Evolutionary conservation across 2,797 vertebrate genomes (phyloP).

Genomic region (Falco rusticolus): DNA sequence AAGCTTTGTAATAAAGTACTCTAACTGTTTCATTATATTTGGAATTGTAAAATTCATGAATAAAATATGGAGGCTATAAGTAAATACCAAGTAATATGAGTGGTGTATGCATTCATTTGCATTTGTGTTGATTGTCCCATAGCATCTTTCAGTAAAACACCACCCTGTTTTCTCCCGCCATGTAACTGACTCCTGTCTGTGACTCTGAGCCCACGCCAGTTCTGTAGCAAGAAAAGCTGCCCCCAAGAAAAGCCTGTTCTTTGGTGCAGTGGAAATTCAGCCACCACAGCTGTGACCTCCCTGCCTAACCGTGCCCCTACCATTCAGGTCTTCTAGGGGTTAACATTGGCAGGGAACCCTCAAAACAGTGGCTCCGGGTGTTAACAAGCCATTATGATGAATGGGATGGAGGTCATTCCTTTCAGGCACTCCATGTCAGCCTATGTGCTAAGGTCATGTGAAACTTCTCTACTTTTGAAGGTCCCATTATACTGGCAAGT

Average conservation of each 20-base stretch:
- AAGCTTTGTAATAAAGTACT: slow-evolving; percentile 86
- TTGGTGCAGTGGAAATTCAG: neutral
- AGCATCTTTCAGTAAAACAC: neutral
- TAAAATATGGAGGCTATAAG: slow-evolving; percentile 56
- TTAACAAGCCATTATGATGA: slow-evolving; percentile 23
- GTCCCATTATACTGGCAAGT: neutral
- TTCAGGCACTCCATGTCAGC: neutral
- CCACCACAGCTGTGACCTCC: neutral
- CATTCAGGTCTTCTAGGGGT: neutral
- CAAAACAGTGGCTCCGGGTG: neutral
- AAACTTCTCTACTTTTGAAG: neutral
- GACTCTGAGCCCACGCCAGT: neutral
- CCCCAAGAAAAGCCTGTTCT: neutral
- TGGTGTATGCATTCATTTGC: neutral
- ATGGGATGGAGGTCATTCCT: slow-evolving; percentile 15
- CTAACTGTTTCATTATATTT: slow-evolving; percentile 75
- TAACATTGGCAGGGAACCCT: neutral
- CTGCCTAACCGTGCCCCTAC: neutral
- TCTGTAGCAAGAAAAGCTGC: neutral
- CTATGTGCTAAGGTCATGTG: slow-evolving; percentile 12
- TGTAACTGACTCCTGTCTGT: fast-evolving
- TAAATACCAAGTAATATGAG: neutral
- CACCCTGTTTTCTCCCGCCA: neutral
- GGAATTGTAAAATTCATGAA: slow-evolving; percentile 72
- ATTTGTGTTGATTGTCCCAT: neutral